Evolutionary conservation across 2,113 vertebrate genomes (phyloP).

Genomic region (Cathartes aura): DNA sequence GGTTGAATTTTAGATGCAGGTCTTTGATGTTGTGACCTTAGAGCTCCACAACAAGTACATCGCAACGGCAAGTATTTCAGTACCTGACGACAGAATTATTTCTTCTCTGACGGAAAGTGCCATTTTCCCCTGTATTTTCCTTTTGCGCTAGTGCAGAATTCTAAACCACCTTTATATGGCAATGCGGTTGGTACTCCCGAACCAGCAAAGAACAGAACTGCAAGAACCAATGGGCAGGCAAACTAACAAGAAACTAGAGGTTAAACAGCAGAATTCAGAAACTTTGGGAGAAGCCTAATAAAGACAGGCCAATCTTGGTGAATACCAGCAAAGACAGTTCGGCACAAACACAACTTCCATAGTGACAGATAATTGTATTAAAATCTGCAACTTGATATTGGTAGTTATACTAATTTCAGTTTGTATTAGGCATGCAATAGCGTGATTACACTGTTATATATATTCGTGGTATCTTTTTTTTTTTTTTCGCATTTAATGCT

Average conservation of each 20-base stretch:
- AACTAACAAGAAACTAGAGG: conserved; percentile 43
- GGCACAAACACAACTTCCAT: conserved; percentile 81
- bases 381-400: conserved; percentile 73
- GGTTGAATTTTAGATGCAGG: background rate
- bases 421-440: conserved; percentile 88
- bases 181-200: background rate
- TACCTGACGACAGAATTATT: background rate
- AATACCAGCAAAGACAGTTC: conserved; percentile 78
- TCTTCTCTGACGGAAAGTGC: background rate
- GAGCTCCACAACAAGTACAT: background rate
- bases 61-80: background rate
- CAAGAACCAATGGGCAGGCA: conserved; percentile 19
- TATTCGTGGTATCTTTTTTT: conserved; percentile 41
- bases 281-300: conserved; percentile 69
- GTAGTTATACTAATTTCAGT: conserved; percentile 76
- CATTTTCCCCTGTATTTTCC: background rate
- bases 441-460: conserved; percentile 82
- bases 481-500: background rate
- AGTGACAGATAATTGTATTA: conserved; percentile 70
- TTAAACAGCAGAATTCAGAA: conserved; percentile 59
- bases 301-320: conserved; percentile 68
- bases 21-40: background rate
- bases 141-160: conserved; percentile 29
- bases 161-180: background rate
- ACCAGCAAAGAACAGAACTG: conserved; percentile 34